Evolutionary conservation across 2,888 invertebrate genomes (phyloP).

Genomic region (Catocala nupta): DNA sequence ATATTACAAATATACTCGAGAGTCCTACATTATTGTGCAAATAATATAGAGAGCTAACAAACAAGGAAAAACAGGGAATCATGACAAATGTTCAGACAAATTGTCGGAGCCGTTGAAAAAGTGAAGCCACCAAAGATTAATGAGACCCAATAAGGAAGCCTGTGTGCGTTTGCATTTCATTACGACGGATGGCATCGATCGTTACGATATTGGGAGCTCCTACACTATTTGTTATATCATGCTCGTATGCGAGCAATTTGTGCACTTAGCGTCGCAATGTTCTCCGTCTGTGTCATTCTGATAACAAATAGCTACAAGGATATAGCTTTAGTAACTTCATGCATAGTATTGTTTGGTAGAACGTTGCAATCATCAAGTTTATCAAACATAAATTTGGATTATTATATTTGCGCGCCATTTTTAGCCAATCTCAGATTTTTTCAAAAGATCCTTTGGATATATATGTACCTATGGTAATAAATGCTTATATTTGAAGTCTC

Average conservation of each 20-base stretch:
- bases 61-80: conserved; percentile 64
- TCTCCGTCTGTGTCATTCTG: neutral
- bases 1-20: conserved; percentile 27
- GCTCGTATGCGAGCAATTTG: conserved; percentile 4
- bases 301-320: neutral
- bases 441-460: no score
- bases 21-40: conserved; percentile 30
- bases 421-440: no score
- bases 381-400: no score
- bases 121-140: conserved; percentile 77
- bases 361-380: no score
- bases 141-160: conserved; percentile 69
- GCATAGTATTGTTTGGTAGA: no score
- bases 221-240: conserved; percentile 15
- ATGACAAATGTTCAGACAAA: conserved; percentile 75
- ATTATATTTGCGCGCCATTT: no score
- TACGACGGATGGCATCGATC: conserved; percentile 58
- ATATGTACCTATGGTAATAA: no score
- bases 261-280: neutral
- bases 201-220: conserved; percentile 25
- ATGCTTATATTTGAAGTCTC: no score
- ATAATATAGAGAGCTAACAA: conserved; percentile 53
- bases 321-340: no score
- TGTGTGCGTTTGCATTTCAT: conserved; percentile 77
- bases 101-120: conserved; percentile 74